Evolutionary conservation across 92 coral and sea anemone genomes (phyloP), one percentile per base, ranked within the genome.

Genomic region (Bergia puertoricense): DNA sequence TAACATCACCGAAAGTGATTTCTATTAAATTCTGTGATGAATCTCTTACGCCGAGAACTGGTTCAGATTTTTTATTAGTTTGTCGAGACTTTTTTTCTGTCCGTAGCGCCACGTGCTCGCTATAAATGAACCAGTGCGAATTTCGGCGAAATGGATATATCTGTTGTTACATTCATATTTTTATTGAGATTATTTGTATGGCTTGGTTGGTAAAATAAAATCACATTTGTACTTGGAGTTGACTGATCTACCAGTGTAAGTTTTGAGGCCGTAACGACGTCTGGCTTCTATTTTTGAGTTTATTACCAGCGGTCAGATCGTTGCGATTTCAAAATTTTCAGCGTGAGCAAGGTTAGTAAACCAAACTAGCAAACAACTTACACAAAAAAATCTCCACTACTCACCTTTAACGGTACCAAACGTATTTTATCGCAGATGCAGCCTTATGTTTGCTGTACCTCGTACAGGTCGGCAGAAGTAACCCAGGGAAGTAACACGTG

Each of bases 301-400:
- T 23, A 23, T 69, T 69, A 69, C 75, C 41, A 69, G 75, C 75
- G 75, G 23, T 69, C 75, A 69, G 75, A 69, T 69, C 75, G 75
- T 69, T 67, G 74, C 74, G 74, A 67, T 67, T 2, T 20, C 74
- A 20, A 2, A 67, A 67, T 67, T 67, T 67, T 69, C 75, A 69
- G 75, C 75, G 36, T 30, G 75, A 69, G 41, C 41, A 2, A 69
- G 41, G 75, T 69, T 0, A 69, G 41, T 69, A 20, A 69, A 69
- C 74, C 75, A 69, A 69, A 16, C 75, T 69, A 69, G 30, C 36
- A 69, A 69, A 69, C 1, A 1, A 23, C 75, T 69, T 69, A 16
- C 23, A 69, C 30, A 69, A 69, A 69, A 69, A 69, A 69, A 69
- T 69, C 75, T 0, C 75, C 75, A 69, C 75, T 69, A 69, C 75